A percentile compares a stretch with the other conserved stretches of the same genome.
These are phyloP conservation scores for Thaumatotibia leucotreta DNA, from an alignment of 1,140 invertebrate genomes.

Conservation along the genomic window DNA sequence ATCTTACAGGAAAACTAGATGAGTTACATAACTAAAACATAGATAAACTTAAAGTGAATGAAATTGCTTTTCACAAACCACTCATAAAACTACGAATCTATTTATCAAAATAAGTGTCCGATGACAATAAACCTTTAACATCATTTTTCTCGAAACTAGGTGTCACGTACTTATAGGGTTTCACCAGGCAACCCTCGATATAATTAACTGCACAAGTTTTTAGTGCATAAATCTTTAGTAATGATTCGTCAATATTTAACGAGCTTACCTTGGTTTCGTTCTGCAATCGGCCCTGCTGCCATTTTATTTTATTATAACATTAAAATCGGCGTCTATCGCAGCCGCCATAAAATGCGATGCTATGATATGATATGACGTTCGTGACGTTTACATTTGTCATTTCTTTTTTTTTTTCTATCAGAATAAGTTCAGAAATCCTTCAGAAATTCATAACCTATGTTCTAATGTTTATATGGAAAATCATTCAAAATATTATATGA, in stretches of 20 bases:
- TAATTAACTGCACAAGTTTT: not conserved
- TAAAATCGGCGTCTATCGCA: not conserved
- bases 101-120: too few relatives aligned
- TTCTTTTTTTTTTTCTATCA: not conserved
- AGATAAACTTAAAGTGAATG: too few relatives aligned
- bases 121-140: too few relatives aligned
- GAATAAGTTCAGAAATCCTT: not conserved
- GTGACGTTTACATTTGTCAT: not conserved
- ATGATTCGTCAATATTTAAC: not conserved
- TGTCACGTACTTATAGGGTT: too few relatives aligned
- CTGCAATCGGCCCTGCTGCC: constrained; percentile 96
- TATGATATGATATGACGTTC: not conserved
- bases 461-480: not conserved
- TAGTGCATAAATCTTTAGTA: not conserved
- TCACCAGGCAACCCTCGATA: too few relatives aligned
- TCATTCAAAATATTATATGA: not conserved
- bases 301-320: constrained; percentile 75
- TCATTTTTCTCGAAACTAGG: too few relatives aligned
- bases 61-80: too few relatives aligned
- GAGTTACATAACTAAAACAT: too few relatives aligned
- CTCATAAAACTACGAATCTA: too few relatives aligned
- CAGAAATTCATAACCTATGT: not conserved
- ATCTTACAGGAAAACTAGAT: too few relatives aligned
- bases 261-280: constrained; percentile 94
- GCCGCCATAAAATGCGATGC: not conserved